Conservation (phyloP, 2,113 vertebrate genomes). For the Mustelus asterias region DNA sequence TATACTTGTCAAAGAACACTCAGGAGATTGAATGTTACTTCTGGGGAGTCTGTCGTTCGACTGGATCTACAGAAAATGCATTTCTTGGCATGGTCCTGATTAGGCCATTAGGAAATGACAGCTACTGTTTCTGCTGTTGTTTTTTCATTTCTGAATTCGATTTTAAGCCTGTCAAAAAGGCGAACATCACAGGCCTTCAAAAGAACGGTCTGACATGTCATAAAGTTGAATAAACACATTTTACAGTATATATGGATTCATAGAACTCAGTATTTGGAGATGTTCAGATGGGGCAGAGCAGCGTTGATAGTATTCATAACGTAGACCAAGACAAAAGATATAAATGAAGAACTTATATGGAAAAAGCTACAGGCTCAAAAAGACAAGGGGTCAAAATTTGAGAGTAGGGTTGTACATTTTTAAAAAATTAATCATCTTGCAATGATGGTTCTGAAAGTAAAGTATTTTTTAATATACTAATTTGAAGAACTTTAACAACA, state of each 20-base stretch:
- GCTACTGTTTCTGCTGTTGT: not conserved
- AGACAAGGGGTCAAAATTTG: not conserved
- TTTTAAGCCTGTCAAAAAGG: constrained; percentile 19
- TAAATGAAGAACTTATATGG: not conserved
- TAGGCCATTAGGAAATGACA: constrained; percentile 14
- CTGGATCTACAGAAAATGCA: constrained; percentile 10
- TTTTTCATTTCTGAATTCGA: constrained; percentile 17
- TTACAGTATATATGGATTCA: not conserved
- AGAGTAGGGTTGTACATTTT: not conserved
- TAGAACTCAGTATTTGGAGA: not conserved
- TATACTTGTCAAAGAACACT: not conserved
- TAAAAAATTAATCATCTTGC: not conserved
- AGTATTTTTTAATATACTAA: not conserved
- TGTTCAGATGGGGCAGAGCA: not conserved
- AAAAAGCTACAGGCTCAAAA: not conserved
- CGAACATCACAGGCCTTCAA: not conserved
- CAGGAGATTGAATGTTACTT: not conserved
- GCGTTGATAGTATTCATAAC: not conserved
- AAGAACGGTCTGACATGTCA: not conserved
- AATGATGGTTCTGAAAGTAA: not conserved
- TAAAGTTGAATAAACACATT: not conserved
- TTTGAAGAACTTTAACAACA: not conserved
- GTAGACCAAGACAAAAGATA: too few relatives aligned
- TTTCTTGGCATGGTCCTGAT: not conserved
- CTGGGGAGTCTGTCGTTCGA: not conserved